Percentiles rank a stretch among this genome's conserved stretches.
Conservation (phyloP, 1,140 invertebrate species). For the Bradysia coprophila region DNA sequence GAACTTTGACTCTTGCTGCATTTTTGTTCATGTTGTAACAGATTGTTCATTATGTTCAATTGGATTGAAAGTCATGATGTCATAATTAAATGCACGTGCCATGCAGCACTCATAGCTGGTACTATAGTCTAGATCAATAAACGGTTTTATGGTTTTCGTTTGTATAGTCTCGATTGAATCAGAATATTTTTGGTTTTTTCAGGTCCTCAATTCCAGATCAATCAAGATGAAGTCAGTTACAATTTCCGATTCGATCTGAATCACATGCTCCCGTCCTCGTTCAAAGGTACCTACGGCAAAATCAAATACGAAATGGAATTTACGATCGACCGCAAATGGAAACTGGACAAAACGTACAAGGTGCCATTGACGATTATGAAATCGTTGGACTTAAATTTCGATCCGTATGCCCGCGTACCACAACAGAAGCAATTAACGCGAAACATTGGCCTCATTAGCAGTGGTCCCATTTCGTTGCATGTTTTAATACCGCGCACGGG, state of each 20-base stretch:
- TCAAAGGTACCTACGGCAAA: conserved; percentile 17
- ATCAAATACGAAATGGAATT: conserved; percentile 23
- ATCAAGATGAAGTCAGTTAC: conserved; percentile 17
- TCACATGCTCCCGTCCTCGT: conserved; percentile 14
- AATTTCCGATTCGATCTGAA: conserved; percentile 14
- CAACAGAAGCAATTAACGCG: conserved; percentile 13
- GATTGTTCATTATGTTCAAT: too few species aligned
- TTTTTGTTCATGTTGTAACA: too few species aligned
- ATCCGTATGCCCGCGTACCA: conserved; percentile 10
- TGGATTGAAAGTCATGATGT: too few species aligned
- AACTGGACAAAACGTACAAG: conserved; percentile 17
- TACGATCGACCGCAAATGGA: conserved; percentile 18
- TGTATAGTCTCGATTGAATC: background rate
- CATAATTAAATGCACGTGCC: too few species aligned
- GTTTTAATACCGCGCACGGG: conserved; percentile 16
- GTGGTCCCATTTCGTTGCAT: conserved; percentile 17
- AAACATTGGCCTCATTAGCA: conserved; percentile 13
- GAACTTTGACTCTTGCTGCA: too few species aligned
- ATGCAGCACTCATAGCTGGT: too few species aligned
- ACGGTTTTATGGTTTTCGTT: too few species aligned
- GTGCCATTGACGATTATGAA: conserved; percentile 18
- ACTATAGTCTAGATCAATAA: too few species aligned
- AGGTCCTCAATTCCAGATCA: conserved; percentile 5
- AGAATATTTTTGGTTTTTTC: background rate
- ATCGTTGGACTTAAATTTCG: conserved; percentile 12